Base-by-base conservation (phyloP, 2,797 vertebrate genomes). In the Poecilia gillii region DNA sequence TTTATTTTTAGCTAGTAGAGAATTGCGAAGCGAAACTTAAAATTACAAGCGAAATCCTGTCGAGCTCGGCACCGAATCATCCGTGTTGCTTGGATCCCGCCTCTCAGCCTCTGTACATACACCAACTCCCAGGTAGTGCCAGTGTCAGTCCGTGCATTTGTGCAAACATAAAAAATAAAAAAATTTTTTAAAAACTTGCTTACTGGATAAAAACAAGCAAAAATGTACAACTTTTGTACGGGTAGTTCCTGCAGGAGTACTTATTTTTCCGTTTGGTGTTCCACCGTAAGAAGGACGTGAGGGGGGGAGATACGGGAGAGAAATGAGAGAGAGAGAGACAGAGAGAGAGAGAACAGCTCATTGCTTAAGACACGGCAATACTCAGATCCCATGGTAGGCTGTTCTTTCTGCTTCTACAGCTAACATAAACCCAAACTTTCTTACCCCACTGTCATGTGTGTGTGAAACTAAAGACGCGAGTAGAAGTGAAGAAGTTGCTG, bases 301-400 rank as follows among this genome's bases (percentile, higher is more conserved):
- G 20, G 55, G 83, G 39, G 11, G n/a, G 68, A 77, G 59, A 77
- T 6, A 31, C 64, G n/a, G 57, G 85, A 83, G 82, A 85, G 46
- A 75, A 78, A 62, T 81, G 83, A 85, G 6, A 31, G 31, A 31
- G 31, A 33, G 3, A 18, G 16, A 20, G 47, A 68, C 82, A 85
- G 36, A 46, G 81, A 64, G 81, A 28, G 0, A 72, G 84, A 71
- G 81, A 81, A 82, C 76, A 83, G 81, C 77, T 75, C n/a, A 18
- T 72, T 77, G 80, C 66, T 94, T 93, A 85, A 93, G 91, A 76
- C 72, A 77, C 87, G 84, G 78, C 91, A 80, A 57, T 89, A 85
- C 81, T 86, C 74, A 78, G 81, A 86, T 80, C 87, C 82, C 71
- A 81, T 90, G 86, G 43, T 87, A 87, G 80, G 90, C 85, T 88